These are phyloP conservation scores for Dinocampus coccinellae DNA, from an alignment of 2,888 invertebrate species.

Conservation along the genomic window DNA sequence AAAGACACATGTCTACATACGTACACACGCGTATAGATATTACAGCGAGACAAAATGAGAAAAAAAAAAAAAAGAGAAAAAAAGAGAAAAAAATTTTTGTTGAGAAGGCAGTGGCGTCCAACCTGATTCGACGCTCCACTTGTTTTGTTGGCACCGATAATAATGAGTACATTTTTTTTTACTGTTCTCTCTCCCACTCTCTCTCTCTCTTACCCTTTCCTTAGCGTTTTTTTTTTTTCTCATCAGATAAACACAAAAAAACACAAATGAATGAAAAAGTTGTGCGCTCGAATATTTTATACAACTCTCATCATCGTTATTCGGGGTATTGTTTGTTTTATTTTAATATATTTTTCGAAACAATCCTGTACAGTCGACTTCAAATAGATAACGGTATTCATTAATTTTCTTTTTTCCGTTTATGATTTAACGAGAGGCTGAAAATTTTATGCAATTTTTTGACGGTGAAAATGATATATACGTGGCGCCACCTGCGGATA, in stretches of 20 bases:
- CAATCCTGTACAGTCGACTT: too few relatives aligned
- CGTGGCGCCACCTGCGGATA: conserved; percentile 46
- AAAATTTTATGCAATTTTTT: background rate
- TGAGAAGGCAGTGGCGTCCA: conserved; percentile 18
- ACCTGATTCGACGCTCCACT: conserved; percentile 49
- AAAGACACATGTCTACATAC: conserved; percentile 19
- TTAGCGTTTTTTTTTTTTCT: background rate
- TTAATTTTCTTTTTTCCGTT: too few relatives aligned
- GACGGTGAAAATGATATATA: conserved; percentile 26
- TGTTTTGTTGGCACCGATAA: conserved; percentile 44
- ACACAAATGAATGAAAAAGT: too few relatives aligned
- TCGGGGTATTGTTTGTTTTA: too few relatives aligned
- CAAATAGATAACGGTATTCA: too few relatives aligned
- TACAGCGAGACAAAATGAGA: conserved; percentile 18
- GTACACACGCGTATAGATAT: conserved; percentile 26
- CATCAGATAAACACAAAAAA: too few relatives aligned
- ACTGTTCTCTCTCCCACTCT: conserved; percentile 1
- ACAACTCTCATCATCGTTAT: too few relatives aligned
- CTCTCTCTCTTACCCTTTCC: background rate
- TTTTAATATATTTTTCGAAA: too few relatives aligned
- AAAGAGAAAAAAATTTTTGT: too few relatives aligned
- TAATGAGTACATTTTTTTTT: conserved; percentile 26
- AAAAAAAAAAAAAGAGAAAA: too few relatives aligned
- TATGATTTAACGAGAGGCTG: too few relatives aligned
- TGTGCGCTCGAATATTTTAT: too few relatives aligned